These are phyloP conservation scores for Callipepla californica DNA, from an alignment of 2,113 vertebrate genomes.

Conservation along the genomic window DNA sequence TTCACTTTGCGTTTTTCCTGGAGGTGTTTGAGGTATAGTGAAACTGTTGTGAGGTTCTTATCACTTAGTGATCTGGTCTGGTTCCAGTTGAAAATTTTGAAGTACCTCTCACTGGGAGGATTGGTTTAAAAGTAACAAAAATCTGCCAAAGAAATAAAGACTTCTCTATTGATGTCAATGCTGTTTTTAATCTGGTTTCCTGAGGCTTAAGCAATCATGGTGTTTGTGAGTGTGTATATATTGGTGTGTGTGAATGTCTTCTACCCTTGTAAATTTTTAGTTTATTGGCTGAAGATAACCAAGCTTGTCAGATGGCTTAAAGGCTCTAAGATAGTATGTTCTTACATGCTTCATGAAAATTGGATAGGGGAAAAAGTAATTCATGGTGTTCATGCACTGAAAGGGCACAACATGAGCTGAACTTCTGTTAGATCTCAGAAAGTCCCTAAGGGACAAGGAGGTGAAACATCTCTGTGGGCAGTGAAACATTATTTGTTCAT, in stretches of 20 bases:
- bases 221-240: slow-evolving; percentile 28
- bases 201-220: slow-evolving; percentile 33
- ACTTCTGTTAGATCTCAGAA: background rate
- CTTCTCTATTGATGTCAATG: slow-evolving; percentile 68
- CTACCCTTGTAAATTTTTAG: background rate
- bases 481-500: background rate
- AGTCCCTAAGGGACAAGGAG: background rate
- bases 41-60: slow-evolving; percentile 71
- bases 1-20: slow-evolving; percentile 63
- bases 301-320: slow-evolving; percentile 24
- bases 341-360: slow-evolving; percentile 5
- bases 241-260: slow-evolving; percentile 29
- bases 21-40: slow-evolving; percentile 70
- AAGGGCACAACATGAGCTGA: background rate
- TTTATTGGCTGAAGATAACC: slow-evolving; percentile 45
- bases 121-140: slow-evolving; percentile 69
- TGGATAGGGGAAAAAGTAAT: background rate
- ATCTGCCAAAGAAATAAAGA: slow-evolving; percentile 69
- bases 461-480: background rate
- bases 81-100: slow-evolving; percentile 62
- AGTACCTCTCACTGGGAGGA: slow-evolving; percentile 63
- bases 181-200: slow-evolving; percentile 73
- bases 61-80: slow-evolving; percentile 65
- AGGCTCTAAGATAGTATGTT: slow-evolving; percentile 23
- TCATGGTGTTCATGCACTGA: background rate